Evolutionary conservation across 2,113 vertebrate genomes (phyloP), one percentile per base, ranked within the genome.

Genomic region (Mustela nigripes): DNA sequence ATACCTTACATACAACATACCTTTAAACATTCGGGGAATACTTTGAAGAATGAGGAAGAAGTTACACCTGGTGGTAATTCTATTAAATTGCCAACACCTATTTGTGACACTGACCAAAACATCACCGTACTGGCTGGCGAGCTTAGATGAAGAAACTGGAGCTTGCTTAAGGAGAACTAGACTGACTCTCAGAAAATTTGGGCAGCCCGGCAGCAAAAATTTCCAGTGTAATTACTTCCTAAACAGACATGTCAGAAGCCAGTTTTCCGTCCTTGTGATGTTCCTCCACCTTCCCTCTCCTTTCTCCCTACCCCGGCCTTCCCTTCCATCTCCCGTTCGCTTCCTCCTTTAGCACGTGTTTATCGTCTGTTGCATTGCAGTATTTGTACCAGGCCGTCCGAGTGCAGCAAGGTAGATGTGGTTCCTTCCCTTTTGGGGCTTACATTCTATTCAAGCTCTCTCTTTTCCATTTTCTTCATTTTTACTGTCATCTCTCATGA

Each of bases 31-130:
- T 71, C 69, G 62, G 48, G 42, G n/a, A 26, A 78, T 4, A 22
- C 73, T 94, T 56, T 90, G 45, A 93, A 42, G 91, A 95, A 79
- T 48, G 74, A 96, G 89, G 96, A 96, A 97, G 73, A 86, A 89
- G 65, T 73, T 83, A 60, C 50, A 58, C 28, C 22, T 90, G 76
- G 60, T 73, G 60, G 10, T 67, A 80, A 96, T 94, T 95, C 78
- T 73, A 88, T 87, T 90, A 60, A 74, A 71, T 71, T 6, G 0
- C 26, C 62, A 86, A 36, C 60, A 86, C 24, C 63, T 78, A 45
- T 56, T 81, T 84, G 58, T 92, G 74, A 69, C 65, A 56, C 42
- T 94, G 42, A 65, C 56, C 63, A 74, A 85, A 33, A 45, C 28
- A 24, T 90, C 15, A 9, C 0, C 10, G 33, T 50, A 39, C 33